Conservation (phyloP, 2,888 invertebrate genomes). For the Spodoptera picta region DNA sequence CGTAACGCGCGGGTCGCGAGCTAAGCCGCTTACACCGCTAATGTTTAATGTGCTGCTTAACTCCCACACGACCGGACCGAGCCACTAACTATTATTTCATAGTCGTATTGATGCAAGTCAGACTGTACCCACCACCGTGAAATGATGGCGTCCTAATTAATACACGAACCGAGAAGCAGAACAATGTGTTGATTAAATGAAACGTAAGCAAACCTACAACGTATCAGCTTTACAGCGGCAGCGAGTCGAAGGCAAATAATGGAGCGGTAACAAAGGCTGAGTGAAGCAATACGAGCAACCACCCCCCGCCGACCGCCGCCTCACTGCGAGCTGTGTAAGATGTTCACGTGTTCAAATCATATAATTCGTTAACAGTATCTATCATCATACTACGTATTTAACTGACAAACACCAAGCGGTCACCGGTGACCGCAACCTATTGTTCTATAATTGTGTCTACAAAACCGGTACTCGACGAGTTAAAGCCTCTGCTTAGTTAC, state of each 20-base stretch:
- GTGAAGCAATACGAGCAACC: conserved; percentile 11
- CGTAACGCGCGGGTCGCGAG: conserved; percentile 21
- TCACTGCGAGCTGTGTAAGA: conserved; percentile 5
- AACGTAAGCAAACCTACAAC: conserved; percentile 48
- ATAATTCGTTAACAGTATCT: not conserved
- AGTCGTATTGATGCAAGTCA: conserved; percentile 11
- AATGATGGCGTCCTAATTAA: conserved; percentile 34
- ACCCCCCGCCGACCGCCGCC: conserved; percentile 1
- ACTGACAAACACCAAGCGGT: too few species aligned
- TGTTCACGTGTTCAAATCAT: conserved; percentile 1
- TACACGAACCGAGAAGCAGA: conserved; percentile 19
- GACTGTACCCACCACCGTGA: conserved; percentile 4
- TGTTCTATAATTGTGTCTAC: too few species aligned
- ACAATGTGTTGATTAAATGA: conserved; percentile 35
- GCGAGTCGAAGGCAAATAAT: conserved; percentile 28
- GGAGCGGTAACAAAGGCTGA: conserved; percentile 28
- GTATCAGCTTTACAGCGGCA: conserved; percentile 33
- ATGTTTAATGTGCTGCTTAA: conserved; percentile 59
- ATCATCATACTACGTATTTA: too few species aligned
- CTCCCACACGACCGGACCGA: conserved; percentile 48
- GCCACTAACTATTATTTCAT: conserved; percentile 15
- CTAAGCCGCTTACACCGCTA: conserved; percentile 62
- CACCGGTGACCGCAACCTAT: too few species aligned
- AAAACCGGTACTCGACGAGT: too few species aligned
- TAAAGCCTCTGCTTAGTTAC: too few species aligned